Evolutionary conservation across 2,113 vertebrate species (phyloP).

Genomic region (Argyrosomus japonicus): DNA sequence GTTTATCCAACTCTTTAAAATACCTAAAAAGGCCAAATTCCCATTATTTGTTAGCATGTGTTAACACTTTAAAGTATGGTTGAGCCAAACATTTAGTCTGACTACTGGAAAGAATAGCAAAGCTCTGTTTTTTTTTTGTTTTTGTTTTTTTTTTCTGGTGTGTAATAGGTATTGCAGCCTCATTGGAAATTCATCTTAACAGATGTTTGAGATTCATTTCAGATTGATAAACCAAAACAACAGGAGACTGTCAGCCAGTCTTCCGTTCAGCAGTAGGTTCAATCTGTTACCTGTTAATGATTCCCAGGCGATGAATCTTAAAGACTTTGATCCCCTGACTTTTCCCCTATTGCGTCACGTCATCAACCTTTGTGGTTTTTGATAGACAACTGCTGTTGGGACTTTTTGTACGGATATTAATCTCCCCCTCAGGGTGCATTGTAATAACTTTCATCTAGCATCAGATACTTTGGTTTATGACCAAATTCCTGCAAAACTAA

Average conservation of each 20-base stretch:
- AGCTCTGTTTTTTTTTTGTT: background rate
- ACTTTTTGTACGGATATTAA: background rate
- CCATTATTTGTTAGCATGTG: background rate
- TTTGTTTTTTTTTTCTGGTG: no score
- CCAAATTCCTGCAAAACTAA: background rate
- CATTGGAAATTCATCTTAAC: background rate
- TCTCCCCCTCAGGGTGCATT: background rate
- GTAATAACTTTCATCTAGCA: background rate
- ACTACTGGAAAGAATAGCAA: background rate
- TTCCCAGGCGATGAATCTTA: no score
- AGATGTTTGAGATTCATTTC: background rate
- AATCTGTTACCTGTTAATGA: no score
- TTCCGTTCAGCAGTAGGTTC: no score
- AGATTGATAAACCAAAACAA: background rate
- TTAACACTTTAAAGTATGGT: background rate
- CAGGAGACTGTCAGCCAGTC: background rate
- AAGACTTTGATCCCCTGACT: background rate
- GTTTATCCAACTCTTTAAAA: background rate
- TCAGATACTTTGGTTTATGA: background rate
- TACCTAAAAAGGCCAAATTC: no score
- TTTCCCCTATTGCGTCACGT: background rate
- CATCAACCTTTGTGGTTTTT: background rate
- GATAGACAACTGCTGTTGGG: background rate
- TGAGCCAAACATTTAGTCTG: background rate
- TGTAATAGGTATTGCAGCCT: background rate